Evolutionary conservation across 2,113 vertebrate genomes (phyloP).

Genomic region (Amazona vittata): DNA sequence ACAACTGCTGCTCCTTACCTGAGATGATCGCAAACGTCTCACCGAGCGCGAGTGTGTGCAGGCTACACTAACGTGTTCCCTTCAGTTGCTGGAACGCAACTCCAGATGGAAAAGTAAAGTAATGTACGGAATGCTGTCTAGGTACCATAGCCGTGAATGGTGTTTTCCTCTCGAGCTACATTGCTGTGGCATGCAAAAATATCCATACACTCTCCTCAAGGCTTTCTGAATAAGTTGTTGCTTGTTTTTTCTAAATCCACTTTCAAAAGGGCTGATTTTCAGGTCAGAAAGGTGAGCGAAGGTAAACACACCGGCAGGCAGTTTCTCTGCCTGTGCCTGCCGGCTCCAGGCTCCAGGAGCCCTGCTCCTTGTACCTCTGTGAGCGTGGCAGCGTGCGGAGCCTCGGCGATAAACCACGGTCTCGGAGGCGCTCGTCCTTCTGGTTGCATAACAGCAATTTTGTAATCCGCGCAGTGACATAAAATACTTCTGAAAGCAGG

Average conservation of each 20-base stretch:
- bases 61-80: fast-evolving
- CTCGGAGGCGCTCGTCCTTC: background rate
- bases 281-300: background rate
- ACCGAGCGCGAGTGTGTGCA: background rate
- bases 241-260: background rate
- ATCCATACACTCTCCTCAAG: background rate
- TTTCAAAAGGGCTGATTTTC: background rate
- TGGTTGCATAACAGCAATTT: background rate
- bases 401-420: fast-evolving
- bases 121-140: background rate
- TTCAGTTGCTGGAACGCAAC: fast-evolving
- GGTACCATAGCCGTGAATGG: fast-evolving
- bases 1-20: background rate
- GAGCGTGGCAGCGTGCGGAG: background rate
- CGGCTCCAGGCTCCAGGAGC: background rate
- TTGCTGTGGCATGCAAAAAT: background rate
- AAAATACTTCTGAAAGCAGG: background rate
- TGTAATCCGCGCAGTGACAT: background rate
- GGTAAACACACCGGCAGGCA: background rate
- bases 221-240: background rate
- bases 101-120: background rate
- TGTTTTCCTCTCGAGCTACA: background rate
- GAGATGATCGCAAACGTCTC: background rate
- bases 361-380: fast-evolving
- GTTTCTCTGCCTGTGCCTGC: background rate